Conservation (phyloP, 1,140 invertebrate species). For the Apolygus lucorum region DNA sequence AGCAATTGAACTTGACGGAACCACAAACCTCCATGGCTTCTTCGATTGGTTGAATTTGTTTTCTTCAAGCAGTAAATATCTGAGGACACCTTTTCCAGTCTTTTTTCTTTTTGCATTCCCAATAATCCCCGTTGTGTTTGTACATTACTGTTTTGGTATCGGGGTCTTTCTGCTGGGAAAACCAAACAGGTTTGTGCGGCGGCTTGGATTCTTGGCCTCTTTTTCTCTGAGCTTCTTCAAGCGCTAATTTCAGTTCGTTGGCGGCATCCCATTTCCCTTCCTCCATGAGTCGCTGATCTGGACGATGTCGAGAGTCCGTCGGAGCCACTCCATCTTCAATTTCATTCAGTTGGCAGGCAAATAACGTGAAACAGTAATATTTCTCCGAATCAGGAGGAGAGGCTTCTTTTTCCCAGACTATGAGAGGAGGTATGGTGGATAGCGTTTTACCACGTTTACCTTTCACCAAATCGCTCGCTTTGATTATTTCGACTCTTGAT, state of each 20-base stretch:
- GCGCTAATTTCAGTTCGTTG: constrained; percentile 75
- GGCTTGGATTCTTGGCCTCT: constrained; percentile 61
- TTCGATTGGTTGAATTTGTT: too few species aligned
- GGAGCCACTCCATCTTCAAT: constrained; percentile 83
- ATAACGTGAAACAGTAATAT: constrained; percentile 63
- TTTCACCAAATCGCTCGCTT: background rate
- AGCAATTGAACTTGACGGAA: too few species aligned
- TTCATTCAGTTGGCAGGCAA: constrained; percentile 97
- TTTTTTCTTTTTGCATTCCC: constrained; percentile 74
- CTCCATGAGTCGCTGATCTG: constrained; percentile 97
- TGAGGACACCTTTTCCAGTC: constrained; percentile 86
- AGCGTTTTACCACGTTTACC: background rate
- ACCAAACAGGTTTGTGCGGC: constrained; percentile 92
- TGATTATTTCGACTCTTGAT: background rate
- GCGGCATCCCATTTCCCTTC: constrained; percentile 94
- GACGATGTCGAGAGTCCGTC: constrained; percentile 82
- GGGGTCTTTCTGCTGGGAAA: constrained; percentile 68
- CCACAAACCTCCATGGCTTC: too few species aligned
- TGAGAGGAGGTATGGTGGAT: background rate
- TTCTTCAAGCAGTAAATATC: too few species aligned
- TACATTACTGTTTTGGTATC: constrained; percentile 73
- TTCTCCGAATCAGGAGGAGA: constrained; percentile 63
- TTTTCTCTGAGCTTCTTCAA: constrained; percentile 90
- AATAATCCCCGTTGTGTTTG: constrained; percentile 80
- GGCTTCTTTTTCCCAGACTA: constrained; percentile 53